These are phyloP conservation scores for Scophthalmus maximus DNA, from an alignment of 2,113 vertebrate species.

Conservation along the genomic window DNA sequence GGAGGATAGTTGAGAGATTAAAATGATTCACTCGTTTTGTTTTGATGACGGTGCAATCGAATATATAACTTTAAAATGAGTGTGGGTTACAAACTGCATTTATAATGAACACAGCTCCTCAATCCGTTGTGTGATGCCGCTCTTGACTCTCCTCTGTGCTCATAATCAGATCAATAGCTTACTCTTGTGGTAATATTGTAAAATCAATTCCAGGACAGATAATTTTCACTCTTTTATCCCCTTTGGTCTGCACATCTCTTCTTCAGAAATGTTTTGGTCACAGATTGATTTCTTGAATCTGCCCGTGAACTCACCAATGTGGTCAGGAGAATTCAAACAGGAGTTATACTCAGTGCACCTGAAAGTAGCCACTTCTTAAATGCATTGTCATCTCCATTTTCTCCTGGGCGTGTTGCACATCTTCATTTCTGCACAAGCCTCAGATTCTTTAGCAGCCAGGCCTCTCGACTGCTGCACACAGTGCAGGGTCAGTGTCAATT, in stretches of 20 bases:
- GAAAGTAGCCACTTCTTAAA: not conserved
- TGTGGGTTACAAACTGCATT: not conserved
- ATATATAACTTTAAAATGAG: conserved; percentile 10
- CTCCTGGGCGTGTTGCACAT: conserved; percentile 46
- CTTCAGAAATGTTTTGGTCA: too few species aligned
- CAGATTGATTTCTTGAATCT: not conserved
- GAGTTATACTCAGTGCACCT: not conserved
- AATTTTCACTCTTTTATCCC: conserved; percentile 2
- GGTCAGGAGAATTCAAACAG: not conserved
- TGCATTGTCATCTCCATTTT: conserved; percentile 4
- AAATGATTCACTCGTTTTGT: accelerated
- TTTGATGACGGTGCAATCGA: conserved; percentile 17
- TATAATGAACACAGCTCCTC: conserved; percentile 23
- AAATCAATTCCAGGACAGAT: conserved; percentile 23
- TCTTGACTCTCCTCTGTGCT: conserved; percentile 19
- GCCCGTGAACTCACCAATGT: not conserved
- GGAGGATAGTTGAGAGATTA: not conserved
- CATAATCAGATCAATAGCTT: conserved; percentile 44
- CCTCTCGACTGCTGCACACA: conserved; percentile 8
- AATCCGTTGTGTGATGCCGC: not conserved
- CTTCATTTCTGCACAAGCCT: conserved; percentile 30
- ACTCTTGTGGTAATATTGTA: conserved; percentile 8
- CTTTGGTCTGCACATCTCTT: too few species aligned
- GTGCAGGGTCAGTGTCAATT: conserved; percentile 22
- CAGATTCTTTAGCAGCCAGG: conserved; percentile 13